Evolutionary conservation across 2,113 vertebrate species (phyloP), one percentile per base, ranked within the genome.

Genomic region (Axis porcinus): DNA sequence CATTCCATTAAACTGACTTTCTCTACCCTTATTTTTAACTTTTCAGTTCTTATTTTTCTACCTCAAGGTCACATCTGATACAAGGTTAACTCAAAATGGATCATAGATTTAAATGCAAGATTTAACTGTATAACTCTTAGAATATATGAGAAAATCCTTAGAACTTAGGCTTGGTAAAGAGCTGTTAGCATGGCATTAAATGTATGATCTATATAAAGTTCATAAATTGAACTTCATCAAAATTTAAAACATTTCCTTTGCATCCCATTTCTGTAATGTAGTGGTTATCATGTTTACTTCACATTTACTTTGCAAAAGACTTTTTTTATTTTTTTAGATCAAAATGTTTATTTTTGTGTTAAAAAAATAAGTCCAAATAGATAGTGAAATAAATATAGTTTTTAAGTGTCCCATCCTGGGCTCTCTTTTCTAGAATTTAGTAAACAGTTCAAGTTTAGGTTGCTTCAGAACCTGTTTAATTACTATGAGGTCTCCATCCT

Each of bases 401-500:
- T 89, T 82, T 14, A 85, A 98, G 50, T 55, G 82, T 89, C 28
- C 47, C 70, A 74, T 82, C 57, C 95, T 95, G 57, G 70, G 78
- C 67, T 94, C 58, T 87, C 81, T 81, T 67, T 57, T 45, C 16
- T 79, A 86, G 86, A 98, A 97, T 98, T 98, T 97, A 98, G 67
- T 85, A 43, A 58, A 86, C n/a, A 94, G 91, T 91, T 97, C 91
- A 95, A 86, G 86, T 91, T 90, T 47, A 96, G 62, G 67, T 58
- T 97, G 54, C 88, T 89, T 92, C 64, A 91, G 62, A 62, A 87
- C 93, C 97, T 92, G 91, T 97, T 96, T 97, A 90, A 97, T 96
- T 96, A 94, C 98, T 99, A 99, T 11, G 99, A 99, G 0, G 99
- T 99, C 99, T 99, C 99, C 99, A 99, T 99, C 99, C 99, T 99